A percentile compares a stretch with the other conserved stretches of the same genome.
Conservation (phyloP, 23 tunicate species). For the Halocynthia aurantium region DNA sequence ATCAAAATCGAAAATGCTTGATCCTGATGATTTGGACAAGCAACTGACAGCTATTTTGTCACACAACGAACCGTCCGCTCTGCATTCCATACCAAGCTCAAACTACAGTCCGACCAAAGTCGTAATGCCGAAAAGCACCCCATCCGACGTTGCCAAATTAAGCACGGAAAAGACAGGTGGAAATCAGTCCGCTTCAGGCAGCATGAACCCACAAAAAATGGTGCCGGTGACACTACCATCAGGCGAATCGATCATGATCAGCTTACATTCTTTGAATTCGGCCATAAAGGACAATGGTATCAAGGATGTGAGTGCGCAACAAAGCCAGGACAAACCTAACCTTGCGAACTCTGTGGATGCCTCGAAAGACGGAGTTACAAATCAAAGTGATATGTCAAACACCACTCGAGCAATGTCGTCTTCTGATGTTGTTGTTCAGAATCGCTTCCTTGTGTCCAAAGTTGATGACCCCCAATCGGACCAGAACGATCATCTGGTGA, state of each 20-base stretch:
- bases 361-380: no score
- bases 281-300: constrained; percentile 15
- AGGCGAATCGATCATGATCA: constrained; percentile 25
- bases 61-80: constrained; percentile 32
- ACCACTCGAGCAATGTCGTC: neutral
- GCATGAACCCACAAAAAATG: constrained; percentile 3
- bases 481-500: no score
- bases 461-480: neutral
- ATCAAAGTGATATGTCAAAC: neutral
- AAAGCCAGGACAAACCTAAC: neutral
- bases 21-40: constrained; percentile 64
- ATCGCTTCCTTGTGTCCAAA: constrained; percentile 19
- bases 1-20: constrained; percentile 16
- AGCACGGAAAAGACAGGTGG: neutral
- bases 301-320: neutral
- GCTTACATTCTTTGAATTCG: constrained; percentile 2
- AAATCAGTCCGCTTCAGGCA: neutral
- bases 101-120: constrained; percentile 19
- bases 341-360: neutral
- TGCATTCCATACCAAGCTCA: neutral
- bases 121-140: neutral
- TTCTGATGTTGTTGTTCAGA: constrained; percentile 1
- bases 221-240: constrained; percentile 20
- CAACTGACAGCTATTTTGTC: constrained; percentile 74
- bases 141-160: neutral